Percentiles rank a stretch among this genome's conserved stretches.
Conservation (phyloP, 2,888 invertebrate species). For the Bimastos eiseni region DNA sequence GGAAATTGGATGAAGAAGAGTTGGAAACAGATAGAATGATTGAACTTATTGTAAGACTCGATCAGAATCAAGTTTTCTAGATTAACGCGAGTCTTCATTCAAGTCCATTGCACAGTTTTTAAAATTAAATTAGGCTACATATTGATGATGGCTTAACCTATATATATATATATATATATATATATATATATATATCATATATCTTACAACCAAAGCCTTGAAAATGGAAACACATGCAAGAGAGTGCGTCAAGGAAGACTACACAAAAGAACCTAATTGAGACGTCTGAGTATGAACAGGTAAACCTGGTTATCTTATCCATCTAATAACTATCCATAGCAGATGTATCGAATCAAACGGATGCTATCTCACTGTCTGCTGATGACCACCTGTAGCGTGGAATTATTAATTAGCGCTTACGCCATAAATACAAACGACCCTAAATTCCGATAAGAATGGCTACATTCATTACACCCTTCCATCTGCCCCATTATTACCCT, state of each 20-base stretch:
- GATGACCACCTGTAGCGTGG: background rate
- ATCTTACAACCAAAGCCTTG: background rate
- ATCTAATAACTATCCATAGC: background rate
- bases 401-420: slow-evolving; percentile 13
- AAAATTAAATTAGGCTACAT: too few species aligned
- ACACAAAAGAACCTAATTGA: too few species aligned
- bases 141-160: background rate
- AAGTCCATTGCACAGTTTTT: background rate
- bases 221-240: background rate
- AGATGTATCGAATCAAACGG: slow-evolving; percentile 13
- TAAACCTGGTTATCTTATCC: background rate
- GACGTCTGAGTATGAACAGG: too few species aligned
- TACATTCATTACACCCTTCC: background rate
- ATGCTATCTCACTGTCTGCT: background rate
- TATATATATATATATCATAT: too few species aligned
- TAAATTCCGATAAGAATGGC: slow-evolving; percentile 7
- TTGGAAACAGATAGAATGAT: background rate
- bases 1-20: background rate
- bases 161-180: too few species aligned
- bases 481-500: background rate
- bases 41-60: background rate
- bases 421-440: background rate
- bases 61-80: background rate
- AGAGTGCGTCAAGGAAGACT: background rate
- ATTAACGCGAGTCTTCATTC: background rate